These are phyloP conservation scores for Pangasius larnaudii DNA, from an alignment of 2,797 vertebrate genomes.

Conservation along the genomic window DNA sequence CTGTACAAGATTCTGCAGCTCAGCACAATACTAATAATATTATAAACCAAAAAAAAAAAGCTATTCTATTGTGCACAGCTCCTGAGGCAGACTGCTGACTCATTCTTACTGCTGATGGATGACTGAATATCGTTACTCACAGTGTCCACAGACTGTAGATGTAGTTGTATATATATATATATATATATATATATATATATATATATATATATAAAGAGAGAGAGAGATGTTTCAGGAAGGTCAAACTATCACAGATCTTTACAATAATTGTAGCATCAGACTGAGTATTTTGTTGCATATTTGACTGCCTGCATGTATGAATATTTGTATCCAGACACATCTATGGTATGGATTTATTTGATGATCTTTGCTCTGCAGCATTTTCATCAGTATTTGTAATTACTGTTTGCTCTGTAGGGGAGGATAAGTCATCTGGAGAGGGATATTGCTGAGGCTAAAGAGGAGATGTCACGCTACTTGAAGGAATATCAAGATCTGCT, in stretches of 20 bases:
- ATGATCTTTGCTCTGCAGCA: conserved; percentile 1
- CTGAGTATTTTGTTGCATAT: neutral
- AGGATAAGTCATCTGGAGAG: conserved; percentile 82
- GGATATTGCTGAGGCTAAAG: conserved; percentile 82
- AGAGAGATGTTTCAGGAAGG: too few relatives aligned
- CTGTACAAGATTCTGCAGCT: neutral
- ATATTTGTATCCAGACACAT: neutral
- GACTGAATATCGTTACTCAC: conserved; percentile 8
- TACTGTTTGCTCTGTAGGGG: conserved; percentile 66
- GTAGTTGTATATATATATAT: neutral
- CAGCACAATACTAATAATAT: neutral
- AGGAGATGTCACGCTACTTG: conserved; percentile 87
- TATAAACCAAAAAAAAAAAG: neutral
- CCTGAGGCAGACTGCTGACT: conserved; percentile 46
- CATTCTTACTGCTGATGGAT: conserved; percentile 41
- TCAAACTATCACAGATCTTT: too few relatives aligned
- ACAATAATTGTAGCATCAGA: neutral
- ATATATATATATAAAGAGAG: too few relatives aligned
- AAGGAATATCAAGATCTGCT: conserved; percentile 87
- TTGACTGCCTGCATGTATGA: neutral
- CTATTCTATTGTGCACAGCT: neutral
- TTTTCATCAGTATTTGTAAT: neutral
- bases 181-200: too few relatives aligned
- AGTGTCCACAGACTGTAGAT: neutral
- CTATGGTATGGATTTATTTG: neutral